Conservation (phyloP, 2,113 vertebrate species). For the Actenoides lindsayi region DNA sequence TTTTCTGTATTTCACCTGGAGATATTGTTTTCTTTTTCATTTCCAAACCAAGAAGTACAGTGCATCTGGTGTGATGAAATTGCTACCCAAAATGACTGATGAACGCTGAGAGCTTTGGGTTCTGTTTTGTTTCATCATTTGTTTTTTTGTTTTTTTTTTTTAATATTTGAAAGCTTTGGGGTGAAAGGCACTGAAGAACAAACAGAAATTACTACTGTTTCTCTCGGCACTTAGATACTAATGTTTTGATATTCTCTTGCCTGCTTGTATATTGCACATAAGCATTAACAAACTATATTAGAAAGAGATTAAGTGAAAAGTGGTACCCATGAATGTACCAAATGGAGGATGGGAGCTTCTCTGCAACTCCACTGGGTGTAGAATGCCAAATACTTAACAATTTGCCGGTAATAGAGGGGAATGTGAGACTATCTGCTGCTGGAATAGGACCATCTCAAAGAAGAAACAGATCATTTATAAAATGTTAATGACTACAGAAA, state of each 20-base stretch:
- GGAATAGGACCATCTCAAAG: not conserved
- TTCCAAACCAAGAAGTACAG: not conserved
- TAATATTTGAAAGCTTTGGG: not conserved
- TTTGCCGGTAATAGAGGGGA: not conserved
- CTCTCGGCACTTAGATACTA: not conserved
- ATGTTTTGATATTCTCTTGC: not conserved
- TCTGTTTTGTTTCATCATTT: not conserved
- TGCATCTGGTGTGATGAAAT: not conserved
- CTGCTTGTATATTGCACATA: not conserved
- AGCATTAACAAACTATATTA: not conserved
- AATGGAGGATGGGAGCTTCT: not conserved
- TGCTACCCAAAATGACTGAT: not conserved
- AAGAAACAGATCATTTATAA: constrained; percentile 14
- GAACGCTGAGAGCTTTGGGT: not conserved
- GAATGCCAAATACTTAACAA: not conserved
- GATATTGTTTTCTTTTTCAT: not conserved
- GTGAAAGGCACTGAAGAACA: not conserved
- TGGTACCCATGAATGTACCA: not conserved
- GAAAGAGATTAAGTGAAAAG: not conserved
- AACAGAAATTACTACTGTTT: not conserved
- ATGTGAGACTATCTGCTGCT: not conserved
- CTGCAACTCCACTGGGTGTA: not conserved
- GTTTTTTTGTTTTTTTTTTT: not conserved
- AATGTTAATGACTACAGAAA: constrained; percentile 51
- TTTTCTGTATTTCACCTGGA: not conserved